Conservation (phyloP, 2,888 invertebrate species). For the Melanotus villosus region DNA sequence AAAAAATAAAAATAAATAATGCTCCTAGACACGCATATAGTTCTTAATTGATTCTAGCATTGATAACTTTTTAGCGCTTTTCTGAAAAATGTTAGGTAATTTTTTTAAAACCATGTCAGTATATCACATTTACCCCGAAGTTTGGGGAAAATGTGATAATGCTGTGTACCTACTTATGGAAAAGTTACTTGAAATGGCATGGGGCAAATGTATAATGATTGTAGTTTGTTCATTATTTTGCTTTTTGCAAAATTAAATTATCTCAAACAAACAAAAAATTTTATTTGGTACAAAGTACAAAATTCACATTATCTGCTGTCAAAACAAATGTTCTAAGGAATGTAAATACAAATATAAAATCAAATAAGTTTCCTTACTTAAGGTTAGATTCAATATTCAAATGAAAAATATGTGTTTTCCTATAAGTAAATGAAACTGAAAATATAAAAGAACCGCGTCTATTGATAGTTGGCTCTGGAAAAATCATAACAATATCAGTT, state of each 20-base stretch:
- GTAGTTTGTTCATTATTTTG: constrained; percentile 18
- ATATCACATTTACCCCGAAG: constrained; percentile 14
- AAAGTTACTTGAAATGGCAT: background rate
- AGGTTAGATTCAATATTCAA: too few relatives aligned
- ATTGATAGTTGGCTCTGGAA: constrained; percentile 40
- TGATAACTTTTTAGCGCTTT: background rate
- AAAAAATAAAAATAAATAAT: background rate
- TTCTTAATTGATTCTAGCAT: background rate
- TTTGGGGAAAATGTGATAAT: constrained; percentile 18
- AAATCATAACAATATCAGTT: constrained; percentile 44
- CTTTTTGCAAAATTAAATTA: constrained; percentile 24
- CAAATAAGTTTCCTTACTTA: background rate
- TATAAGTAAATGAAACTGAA: constrained; percentile 10
- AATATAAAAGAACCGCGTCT: constrained; percentile 21
- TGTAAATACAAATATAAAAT: background rate
- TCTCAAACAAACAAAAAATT: constrained; percentile 13
- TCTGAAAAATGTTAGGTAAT: background rate
- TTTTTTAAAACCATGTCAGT: constrained; percentile 3
- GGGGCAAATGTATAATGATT: constrained; percentile 20
- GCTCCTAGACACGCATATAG: background rate
- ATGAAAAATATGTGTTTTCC: constrained; percentile 20
- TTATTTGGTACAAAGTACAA: background rate
- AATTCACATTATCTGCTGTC: background rate
- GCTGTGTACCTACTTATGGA: constrained; percentile 6
- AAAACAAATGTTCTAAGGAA: constrained; percentile 8